Base-by-base conservation (phyloP, 1,140 invertebrate genomes). In the Drosophila auraria region DNA sequence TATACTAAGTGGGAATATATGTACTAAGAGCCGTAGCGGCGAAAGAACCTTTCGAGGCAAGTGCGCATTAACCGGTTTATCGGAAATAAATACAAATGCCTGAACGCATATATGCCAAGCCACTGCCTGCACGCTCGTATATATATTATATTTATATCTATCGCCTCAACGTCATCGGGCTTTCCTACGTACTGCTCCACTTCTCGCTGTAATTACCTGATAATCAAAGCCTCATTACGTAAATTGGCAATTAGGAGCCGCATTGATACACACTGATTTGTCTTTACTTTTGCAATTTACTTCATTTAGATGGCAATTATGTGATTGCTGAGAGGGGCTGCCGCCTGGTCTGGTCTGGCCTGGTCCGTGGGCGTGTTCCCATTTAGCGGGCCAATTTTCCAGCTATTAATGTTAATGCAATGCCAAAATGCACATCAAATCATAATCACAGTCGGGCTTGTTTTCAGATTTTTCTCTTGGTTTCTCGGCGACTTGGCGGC, bases 261-360 rank as follows among this genome's bases (percentile, higher is more conserved):
- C 61, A 62, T 82, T 66, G 65, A 63, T 76, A 47, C 38, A 47
- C 38, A 58, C 44, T 56, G 66, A 72, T 78, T 69, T 61, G 66
- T 76, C 47, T 71, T 74, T 73, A 59, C 71, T 53, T 57, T 68
- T 64, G 59, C 82, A 80, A 78, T 86, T 70, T 66, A 45, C 45
- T 54, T 75, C 60, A 68, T 83, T 80, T 70, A 78, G 80, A 83
- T 89, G 60, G 27, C 68, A 83, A 89, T 83, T 87, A 89, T 40
- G 38, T 57, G 80, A 81, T 89, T 74, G 64, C 36, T 30, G 44
- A 50, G 27, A 36, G 49, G 44, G 12, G 62, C 27, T 58, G 56
- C 49, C 6, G 17, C 53, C 42, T 42, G 45, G 42, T 42, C 15
- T 33, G 45, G 50, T 33, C 17, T 33, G 42, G 17, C n/a, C n/a